Evolutionary conservation across 2,113 vertebrate species (phyloP).

Genomic region (Eretmodus cyanostictus): DNA sequence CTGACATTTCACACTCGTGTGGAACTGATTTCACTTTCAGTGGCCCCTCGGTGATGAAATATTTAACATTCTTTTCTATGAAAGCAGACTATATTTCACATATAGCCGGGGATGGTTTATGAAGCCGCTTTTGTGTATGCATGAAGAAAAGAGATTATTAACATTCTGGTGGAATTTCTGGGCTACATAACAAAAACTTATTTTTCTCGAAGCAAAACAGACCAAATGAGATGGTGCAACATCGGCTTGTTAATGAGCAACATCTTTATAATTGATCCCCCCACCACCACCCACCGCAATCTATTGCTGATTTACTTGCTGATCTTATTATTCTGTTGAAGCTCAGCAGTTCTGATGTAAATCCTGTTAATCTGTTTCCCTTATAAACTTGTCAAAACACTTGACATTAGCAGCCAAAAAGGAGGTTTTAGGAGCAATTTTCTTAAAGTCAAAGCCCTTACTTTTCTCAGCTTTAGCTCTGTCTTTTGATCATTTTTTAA

Average conservation of each 20-base stretch:
- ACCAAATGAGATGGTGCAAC: neutral
- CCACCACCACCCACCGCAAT: neutral
- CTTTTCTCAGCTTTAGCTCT: neutral
- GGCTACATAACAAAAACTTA: neutral
- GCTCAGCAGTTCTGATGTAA: neutral
- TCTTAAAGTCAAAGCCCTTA: neutral
- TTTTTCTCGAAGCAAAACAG: neutral
- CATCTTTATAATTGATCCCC: neutral
- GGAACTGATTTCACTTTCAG: neutral
- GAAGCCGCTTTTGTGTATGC: neutral
- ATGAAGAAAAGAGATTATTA: neutral
- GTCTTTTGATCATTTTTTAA: neutral
- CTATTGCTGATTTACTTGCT: neutral
- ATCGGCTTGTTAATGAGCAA: slow-evolving; percentile 12
- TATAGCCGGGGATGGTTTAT: neutral
- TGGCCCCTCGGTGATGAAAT: neutral
- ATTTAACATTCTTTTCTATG: neutral
- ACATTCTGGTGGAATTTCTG: neutral
- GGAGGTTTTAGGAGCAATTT: neutral
- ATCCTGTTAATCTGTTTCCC: neutral
- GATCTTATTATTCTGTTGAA: neutral
- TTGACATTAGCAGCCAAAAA: neutral
- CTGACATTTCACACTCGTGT: neutral
- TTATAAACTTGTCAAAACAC: neutral
- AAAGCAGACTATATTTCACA: neutral